Evolutionary conservation across 2,113 vertebrate genomes (phyloP).

Genomic region (Lucifuga dentata): DNA sequence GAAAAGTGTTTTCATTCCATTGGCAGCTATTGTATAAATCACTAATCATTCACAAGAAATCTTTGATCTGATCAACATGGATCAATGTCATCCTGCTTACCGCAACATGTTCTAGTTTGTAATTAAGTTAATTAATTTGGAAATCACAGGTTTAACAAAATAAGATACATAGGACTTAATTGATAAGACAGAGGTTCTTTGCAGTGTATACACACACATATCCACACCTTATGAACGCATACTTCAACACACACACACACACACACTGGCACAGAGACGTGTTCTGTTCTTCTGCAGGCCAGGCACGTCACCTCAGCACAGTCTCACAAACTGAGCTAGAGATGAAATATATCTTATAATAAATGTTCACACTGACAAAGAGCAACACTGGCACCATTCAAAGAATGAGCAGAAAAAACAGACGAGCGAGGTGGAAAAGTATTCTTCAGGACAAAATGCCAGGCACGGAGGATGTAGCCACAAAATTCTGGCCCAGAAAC

Average conservation of each 20-base stretch:
- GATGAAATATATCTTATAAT: too few species aligned
- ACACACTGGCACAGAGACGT: not conserved
- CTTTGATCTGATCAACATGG: too few species aligned
- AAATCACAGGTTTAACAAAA: too few species aligned
- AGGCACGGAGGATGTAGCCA: slow-evolving; percentile 52
- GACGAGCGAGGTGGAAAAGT: slow-evolving; percentile 63
- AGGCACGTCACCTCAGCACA: slow-evolving; percentile 46
- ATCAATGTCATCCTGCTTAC: too few species aligned
- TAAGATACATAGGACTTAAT: too few species aligned
- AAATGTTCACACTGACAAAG: slow-evolving; percentile 71
- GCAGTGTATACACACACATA: slow-evolving; percentile 3
- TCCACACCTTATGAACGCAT: too few species aligned
- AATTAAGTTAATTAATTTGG: too few species aligned
- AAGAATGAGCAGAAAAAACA: slow-evolving; percentile 76
- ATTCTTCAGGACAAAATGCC: slow-evolving; percentile 61
- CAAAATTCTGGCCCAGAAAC: slow-evolving; percentile 48
- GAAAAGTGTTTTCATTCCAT: too few species aligned
- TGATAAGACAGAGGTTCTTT: too few species aligned
- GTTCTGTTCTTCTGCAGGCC: slow-evolving; percentile 22
- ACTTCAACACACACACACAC: not conserved
- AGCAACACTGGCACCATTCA: slow-evolving; percentile 58
- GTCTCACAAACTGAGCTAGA: slow-evolving; percentile 46
- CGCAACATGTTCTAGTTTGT: too few species aligned
- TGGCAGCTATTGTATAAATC: too few species aligned
- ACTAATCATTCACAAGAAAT: too few species aligned